Evolutionary conservation across 2,113 vertebrate genomes (phyloP), one percentile per base, ranked within the genome.

Genomic region (Lasiurus cinereus): DNA sequence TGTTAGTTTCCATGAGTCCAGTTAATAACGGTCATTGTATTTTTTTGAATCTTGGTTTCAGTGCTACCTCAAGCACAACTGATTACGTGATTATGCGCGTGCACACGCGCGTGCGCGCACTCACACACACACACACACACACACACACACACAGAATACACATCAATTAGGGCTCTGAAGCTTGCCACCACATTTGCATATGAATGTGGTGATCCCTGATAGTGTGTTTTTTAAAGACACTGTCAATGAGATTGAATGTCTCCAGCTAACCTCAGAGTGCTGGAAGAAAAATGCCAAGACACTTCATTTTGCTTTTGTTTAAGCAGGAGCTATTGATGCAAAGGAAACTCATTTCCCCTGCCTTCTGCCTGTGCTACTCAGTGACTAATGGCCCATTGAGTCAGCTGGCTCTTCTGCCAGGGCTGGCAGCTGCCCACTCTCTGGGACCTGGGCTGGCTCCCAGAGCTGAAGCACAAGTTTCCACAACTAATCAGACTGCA

Each of bases 271-370:
- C 59, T 89, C 93, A 67, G 84, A 96, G 88, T 0, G 0, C 84
- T 85, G 66, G 83, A 88, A 76, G 69, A 67, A 88, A 21, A 90
- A 88, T 83, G 78, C 93, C 94, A 2, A 73, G 91, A 72, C 21
- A 66, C 48, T 8, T 12, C 43, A 94, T 74, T 90, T 29, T 90
- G 64, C 3, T 94, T 70, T 69, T 95, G 93, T 56, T 93, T 27
- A 88, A 95, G 43, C 88, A 95, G 91, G 62, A 97, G 48, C 64
- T 97, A 90, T 72, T 43, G 97, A 96, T 92, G 96, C 70, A 83
- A 54, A 0, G 78, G 83, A 93, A 93, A 24, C 82, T 76, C 74
- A 29, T 94, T 83, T 66, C 69, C 22, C 48, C 8, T 36, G 22
- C 94, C 88, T 77, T 1, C 31, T 83, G 52, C 73, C 88, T 22